Base-by-base conservation (phyloP, 2,888 invertebrate species). In the Eubasilissa splendida region DNA sequence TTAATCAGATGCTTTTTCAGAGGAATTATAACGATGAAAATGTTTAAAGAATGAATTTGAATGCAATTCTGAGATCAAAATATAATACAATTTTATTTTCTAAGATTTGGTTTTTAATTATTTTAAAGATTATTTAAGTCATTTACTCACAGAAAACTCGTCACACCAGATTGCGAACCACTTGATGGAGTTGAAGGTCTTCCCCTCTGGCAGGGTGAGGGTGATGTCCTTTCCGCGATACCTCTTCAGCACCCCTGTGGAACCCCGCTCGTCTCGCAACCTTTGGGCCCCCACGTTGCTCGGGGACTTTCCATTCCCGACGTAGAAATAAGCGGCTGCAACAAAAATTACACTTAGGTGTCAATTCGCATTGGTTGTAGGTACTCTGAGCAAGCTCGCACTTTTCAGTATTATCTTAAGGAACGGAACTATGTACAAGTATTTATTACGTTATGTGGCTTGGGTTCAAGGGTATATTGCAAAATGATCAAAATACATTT, bases 131-230 rank as follows among this genome's bases (percentile, higher is more conserved):
- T 22, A 22, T 22, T 22, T 22, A 22, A 22, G 22, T 22, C 0
- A 22, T 1, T 22, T 22, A 92, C 94, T 93, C 86, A 97, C 97
- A 79, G 95, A 91, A 86, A 94, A 97, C 87, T 97, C 96, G 86
- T 96, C 95, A 88, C 97, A 97, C 96, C 96, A 98, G 58, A 98
- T 94, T 11, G 96, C 94, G 88, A 98, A 94, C 95, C 97, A 97
- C 87, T 93, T 93, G 87, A 96, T 92, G 88, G 95, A 96, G 85
- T 92, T 92, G 82, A 97, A 90, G 53, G 95, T 95, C 87, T 95
- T 95, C 70, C 96, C 96, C 85, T 97, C 97, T 0, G 97, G 97
- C 84, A 97, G 90, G 12, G 96, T 94, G 70, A 98, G 88, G 76
- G 97, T 96, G 85, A 97, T 91, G 86, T 95, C 93, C 88, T 96